Base-by-base conservation (phyloP, 2,888 invertebrate genomes). In the Nymphalis c-album region DNA sequence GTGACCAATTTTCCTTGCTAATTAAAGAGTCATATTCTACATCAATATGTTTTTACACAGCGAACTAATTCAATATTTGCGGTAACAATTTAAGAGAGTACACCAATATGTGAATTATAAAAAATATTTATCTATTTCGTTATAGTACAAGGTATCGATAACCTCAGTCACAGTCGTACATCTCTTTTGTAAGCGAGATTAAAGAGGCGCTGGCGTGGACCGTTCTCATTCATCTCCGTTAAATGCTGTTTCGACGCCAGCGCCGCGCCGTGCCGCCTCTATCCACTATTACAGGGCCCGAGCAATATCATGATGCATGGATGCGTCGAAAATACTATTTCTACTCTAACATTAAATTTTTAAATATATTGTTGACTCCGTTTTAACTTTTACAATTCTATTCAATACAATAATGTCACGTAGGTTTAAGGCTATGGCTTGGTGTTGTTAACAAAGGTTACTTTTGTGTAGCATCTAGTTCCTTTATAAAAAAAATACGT, bases 121-220 rank as follows among this genome's bases (percentile, higher is more conserved):
- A 48, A 48, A 48, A 48, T n/a, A 48, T 40, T 40, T 40, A 7
- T 7, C 48, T 48, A 48, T 18, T 48, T 48, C 48, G 17, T 18
- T 48, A 48, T 48, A 13, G 13, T 40, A 40, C 13, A n/a, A 17
- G 76, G 77, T 78, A 78, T 74, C 70, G 75, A 77, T 75, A 74
- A 48, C 68, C 57, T 76, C 70, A 75, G 74, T 57, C 75, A 67
- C 74, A 80, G 78, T 78, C 81, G 79, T 86, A 85, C 83, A 84
- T 87, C 85, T 85, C 83, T 82, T 85, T 83, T 84, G 86, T 84
- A 80, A 80, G 81, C 81, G 82, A 85, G 88, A 88, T 88, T 86
- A 88, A 87, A 88, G 85, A 85, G 88, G 79, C 85, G 85, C 83
- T 83, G 82, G 83, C 85, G 81, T 84, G 82, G 81, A 75, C 83